phyloP scores from a whole-genome alignment of 2,888 invertebrate species.

The Drosophila hamatofila region DNA sequence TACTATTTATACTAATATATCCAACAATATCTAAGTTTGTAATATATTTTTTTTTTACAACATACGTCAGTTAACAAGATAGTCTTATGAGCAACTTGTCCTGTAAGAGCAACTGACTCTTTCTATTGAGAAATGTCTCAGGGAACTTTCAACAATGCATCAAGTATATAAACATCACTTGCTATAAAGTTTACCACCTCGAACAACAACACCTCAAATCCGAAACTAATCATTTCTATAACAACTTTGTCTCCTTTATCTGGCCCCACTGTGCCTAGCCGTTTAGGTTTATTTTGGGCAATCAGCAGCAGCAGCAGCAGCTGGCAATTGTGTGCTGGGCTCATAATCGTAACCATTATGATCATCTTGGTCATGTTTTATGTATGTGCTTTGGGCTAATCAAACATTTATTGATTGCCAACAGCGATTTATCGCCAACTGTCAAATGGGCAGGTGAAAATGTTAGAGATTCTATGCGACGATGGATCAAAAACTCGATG shows the following conservation, averaged over 20 bases:
- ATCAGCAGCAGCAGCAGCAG: conserved; percentile 32
- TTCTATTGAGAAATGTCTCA: too few relatives aligned
- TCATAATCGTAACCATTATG: conserved; percentile 38
- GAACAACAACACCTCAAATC: too few relatives aligned
- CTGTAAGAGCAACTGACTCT: too few relatives aligned
- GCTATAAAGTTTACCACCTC: too few relatives aligned
- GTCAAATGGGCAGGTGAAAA: conserved; percentile 46
- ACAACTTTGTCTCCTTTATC: not conserved
- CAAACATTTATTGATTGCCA: conserved; percentile 58
- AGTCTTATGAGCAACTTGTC: too few relatives aligned
- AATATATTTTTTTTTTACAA: too few relatives aligned
- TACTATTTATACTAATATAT: too few relatives aligned
- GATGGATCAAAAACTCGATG: conserved; percentile 1
- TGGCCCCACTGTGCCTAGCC: conserved; percentile 46
- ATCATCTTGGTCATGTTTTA: conserved; percentile 65
- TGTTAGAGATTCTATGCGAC: conserved; percentile 57
- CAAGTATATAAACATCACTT: too few relatives aligned
- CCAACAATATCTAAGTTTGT: too few relatives aligned
- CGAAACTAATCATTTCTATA: too few relatives aligned
- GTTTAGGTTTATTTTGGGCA: conserved; percentile 28
- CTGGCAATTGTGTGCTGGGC: conserved; percentile 12
- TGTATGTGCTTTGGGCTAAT: conserved; percentile 68
- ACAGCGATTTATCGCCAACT: conserved; percentile 38
- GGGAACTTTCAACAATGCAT: too few relatives aligned
- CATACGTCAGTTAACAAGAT: too few relatives aligned